These are phyloP conservation scores for Dolichomitus sp. DNA, from an alignment of 2,888 invertebrate species.

Conservation along the genomic window DNA sequence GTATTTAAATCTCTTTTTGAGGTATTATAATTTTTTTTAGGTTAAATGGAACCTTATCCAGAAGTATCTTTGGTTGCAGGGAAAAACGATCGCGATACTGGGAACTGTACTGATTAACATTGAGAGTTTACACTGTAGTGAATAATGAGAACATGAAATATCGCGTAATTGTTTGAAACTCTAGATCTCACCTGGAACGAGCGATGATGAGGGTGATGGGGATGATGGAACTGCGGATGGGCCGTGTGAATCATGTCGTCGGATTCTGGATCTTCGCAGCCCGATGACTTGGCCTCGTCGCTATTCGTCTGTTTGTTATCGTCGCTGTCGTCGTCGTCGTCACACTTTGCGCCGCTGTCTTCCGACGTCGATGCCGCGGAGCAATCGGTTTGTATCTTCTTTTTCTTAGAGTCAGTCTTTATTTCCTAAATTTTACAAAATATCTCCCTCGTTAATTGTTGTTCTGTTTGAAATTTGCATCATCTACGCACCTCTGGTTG, in stretches of 20 bases:
- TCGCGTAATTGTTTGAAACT: background rate
- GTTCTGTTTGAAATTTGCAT: background rate
- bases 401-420: slow-evolving; percentile 77
- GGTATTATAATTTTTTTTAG: background rate
- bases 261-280: slow-evolving; percentile 86
- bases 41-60: background rate
- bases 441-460: background rate
- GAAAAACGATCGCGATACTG: no score
- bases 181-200: slow-evolving; percentile 90
- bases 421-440: slow-evolving; percentile 61
- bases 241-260: slow-evolving; percentile 89
- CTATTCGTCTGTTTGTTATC: slow-evolving; percentile 39
- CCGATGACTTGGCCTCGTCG: slow-evolving; percentile 73
- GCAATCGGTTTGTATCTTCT: slow-evolving; percentile 63
- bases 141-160: background rate
- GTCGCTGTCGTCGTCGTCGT: slow-evolving; percentile 78
- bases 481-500: slow-evolving; percentile 85
- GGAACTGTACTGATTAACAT: background rate
- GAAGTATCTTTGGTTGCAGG: background rate
- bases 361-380: slow-evolving; percentile 72
- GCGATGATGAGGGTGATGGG: slow-evolving; percentile 88
- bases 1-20: background rate
- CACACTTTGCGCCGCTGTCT: slow-evolving; percentile 81
- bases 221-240: slow-evolving; percentile 88
- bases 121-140: slow-evolving; percentile 5